Evolutionary conservation across 2,888 invertebrate genomes (phyloP).

Genomic region (Hipparchia semele): DNA sequence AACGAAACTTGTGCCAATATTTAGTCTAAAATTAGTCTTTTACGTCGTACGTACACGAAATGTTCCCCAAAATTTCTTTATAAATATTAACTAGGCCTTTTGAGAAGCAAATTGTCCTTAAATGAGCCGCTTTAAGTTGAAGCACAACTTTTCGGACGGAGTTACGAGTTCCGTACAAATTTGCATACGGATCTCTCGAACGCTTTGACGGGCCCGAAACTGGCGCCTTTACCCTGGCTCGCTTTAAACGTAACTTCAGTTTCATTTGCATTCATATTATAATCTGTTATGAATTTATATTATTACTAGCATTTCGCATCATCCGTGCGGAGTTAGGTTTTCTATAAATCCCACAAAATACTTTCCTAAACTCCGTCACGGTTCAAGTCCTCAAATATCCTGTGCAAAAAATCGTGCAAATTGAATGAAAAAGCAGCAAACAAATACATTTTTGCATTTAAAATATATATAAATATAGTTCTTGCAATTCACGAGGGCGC

Average conservation of each 20-base stretch:
- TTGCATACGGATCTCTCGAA: slow-evolving; percentile 36
- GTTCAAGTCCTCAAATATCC: no score
- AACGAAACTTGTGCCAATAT: background rate
- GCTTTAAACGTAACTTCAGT: slow-evolving; percentile 31
- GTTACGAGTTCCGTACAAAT: slow-evolving; percentile 37
- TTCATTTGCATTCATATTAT: slow-evolving; percentile 22
- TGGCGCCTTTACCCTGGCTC: slow-evolving; percentile 21
- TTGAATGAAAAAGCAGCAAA: no score
- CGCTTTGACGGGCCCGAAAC: slow-evolving; percentile 32
- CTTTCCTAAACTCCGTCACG: no score
- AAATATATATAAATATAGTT: no score
- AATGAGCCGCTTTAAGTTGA: slow-evolving; percentile 38
- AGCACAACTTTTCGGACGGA: slow-evolving; percentile 34
- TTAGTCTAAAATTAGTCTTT: background rate
- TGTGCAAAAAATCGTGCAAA: no score
- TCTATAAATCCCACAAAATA: no score
- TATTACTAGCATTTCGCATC: background rate
- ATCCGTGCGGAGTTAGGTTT: no score
- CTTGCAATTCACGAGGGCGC: no score
- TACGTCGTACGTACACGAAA: slow-evolving; percentile 15
- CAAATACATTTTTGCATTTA: no score
- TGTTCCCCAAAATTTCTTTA: slow-evolving; percentile 33
- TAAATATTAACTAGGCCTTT: slow-evolving; percentile 39
- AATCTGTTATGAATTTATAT: background rate
- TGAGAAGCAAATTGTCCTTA: slow-evolving; percentile 39